Conservation (phyloP, 2,888 invertebrate genomes). For the Chrysopilus asiliformis region DNA sequence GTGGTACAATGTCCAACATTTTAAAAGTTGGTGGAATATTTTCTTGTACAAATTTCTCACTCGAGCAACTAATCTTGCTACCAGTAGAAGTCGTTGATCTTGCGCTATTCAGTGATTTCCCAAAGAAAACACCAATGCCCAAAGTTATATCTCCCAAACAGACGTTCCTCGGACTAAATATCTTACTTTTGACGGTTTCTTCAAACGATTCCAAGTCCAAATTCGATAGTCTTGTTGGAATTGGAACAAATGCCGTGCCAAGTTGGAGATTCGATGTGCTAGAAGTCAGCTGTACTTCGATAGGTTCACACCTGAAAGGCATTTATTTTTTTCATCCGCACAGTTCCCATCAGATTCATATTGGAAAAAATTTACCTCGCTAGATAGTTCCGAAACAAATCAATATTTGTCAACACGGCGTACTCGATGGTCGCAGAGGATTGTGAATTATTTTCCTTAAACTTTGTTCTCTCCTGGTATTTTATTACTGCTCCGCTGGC, state of each 20-base stretch:
- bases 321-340: constrained; percentile 24
- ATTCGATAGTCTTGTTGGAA: constrained; percentile 9
- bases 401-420: constrained; percentile 21
- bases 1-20: not conserved
- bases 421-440: constrained; percentile 14
- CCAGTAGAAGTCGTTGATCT: not conserved
- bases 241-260: constrained; percentile 10
- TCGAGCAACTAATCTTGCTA: too few species aligned
- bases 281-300: constrained; percentile 19
- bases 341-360: too few species aligned
- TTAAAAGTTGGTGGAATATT: not conserved
- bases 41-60: too few species aligned
- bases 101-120: not conserved
- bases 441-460: constrained; percentile 7
- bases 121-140: constrained; percentile 9
- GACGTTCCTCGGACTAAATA: constrained; percentile 11
- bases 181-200: constrained; percentile 4
- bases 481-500: constrained; percentile 16
- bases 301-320: constrained; percentile 22
- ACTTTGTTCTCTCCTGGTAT: constrained; percentile 17
- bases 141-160: constrained; percentile 9
- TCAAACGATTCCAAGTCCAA: not conserved
- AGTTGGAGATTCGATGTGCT: constrained; percentile 14
- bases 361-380: too few species aligned
- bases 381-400: constrained; percentile 26